Evolutionary conservation across 2,888 invertebrate genomes (phyloP).

Genomic region (Candidula unifasciata): DNA sequence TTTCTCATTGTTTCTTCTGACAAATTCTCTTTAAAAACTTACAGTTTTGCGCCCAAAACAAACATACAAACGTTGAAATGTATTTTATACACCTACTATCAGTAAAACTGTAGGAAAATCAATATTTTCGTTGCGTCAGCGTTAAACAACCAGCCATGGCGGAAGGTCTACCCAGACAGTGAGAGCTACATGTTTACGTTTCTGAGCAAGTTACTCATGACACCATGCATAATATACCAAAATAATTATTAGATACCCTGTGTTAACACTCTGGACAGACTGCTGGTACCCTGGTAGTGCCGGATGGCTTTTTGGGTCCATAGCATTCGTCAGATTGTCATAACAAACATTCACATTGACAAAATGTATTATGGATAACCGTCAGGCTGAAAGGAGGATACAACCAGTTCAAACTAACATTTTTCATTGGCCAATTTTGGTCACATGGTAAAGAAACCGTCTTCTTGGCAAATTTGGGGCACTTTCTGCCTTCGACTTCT

Average conservation of each 20-base stretch:
- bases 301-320: slow-evolving; percentile 80
- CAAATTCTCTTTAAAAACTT: neutral
- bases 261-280: slow-evolving; percentile 78
- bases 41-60: no score
- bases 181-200: neutral
- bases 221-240: slow-evolving; percentile 56
- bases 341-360: slow-evolving; percentile 67
- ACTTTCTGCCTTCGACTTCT: slow-evolving; percentile 1
- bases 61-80: neutral
- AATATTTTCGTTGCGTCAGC: slow-evolving; percentile 33
- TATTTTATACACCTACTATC: neutral
- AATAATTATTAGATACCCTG: slow-evolving; percentile 79
- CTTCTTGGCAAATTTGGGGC: slow-evolving; percentile 14
- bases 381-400: slow-evolving; percentile 53
- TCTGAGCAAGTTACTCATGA: neutral
- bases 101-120: no score
- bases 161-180: slow-evolving; percentile 21
- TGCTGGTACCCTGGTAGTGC: slow-evolving; percentile 78
- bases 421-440: slow-evolving; percentile 72
- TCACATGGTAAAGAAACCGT: slow-evolving; percentile 70
- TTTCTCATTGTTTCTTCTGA: neutral
- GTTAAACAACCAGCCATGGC: slow-evolving; percentile 44
- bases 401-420: slow-evolving; percentile 65
- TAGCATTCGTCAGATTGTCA: slow-evolving; percentile 75
- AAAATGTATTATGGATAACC: slow-evolving; percentile 71